Conservation (phyloP, 2,797 vertebrate species). For the Sandelia bainsii region DNA sequence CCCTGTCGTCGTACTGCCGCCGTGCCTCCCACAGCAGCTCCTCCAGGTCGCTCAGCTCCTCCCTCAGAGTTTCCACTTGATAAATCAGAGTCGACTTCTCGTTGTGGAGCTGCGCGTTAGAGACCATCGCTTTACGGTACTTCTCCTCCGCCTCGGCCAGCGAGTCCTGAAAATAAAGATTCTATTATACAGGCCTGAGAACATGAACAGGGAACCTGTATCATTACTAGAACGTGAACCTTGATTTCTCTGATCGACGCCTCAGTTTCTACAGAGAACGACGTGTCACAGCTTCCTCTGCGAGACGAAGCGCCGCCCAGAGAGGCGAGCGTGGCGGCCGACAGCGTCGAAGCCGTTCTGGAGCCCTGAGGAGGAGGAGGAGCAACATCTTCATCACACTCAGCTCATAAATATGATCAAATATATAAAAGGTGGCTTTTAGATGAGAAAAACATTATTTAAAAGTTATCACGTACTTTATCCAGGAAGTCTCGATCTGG, state of each 20-base stretch:
- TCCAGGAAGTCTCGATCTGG: slow-evolving; percentile 91
- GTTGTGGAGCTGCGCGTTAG: slow-evolving; percentile 95
- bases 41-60: slow-evolving; percentile 89
- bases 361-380: slow-evolving; percentile 80
- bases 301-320: slow-evolving; percentile 91
- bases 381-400: background rate
- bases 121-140: slow-evolving; percentile 94
- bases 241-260: slow-evolving; percentile 95
- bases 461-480: slow-evolving; percentile 81
- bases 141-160: slow-evolving; percentile 91
- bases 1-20: slow-evolving; percentile 84
- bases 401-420: background rate
- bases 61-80: slow-evolving; percentile 92
- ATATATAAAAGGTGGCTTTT: too few relatives aligned
- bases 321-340: slow-evolving; percentile 92
- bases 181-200: too few relatives aligned
- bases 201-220: too few relatives aligned
- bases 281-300: slow-evolving; percentile 93
- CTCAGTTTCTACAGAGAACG: slow-evolving; percentile 92
- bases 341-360: slow-evolving; percentile 90
- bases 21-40: slow-evolving; percentile 90
- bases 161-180: slow-evolving; percentile 84
- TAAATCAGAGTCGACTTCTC: slow-evolving; percentile 94
- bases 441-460: too few relatives aligned
- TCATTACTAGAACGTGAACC: slow-evolving; percentile 71